Conservation (phyloP, 2,797 vertebrate genomes). For the Distichodus sexfasciatus region DNA sequence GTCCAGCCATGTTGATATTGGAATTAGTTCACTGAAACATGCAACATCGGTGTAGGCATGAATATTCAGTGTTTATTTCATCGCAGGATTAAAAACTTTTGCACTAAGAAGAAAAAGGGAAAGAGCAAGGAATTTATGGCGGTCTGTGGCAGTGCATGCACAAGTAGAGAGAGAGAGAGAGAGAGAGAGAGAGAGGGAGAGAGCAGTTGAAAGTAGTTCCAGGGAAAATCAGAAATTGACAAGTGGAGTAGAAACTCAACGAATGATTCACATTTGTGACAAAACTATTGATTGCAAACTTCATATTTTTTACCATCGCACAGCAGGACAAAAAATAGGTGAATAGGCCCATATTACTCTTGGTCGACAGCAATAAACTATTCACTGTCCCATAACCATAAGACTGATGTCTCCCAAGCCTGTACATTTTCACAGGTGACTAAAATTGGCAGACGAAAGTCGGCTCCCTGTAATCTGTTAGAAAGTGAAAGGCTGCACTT, state of each 20-base stretch:
- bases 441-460: conserved; percentile 32
- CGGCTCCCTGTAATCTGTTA: conserved; percentile 24
- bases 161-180: neutral
- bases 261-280: conserved; percentile 40
- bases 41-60: no score
- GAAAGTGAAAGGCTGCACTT: conserved; percentile 4
- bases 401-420: conserved; percentile 26
- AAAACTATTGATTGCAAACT: conserved; percentile 39
- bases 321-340: conserved; percentile 25
- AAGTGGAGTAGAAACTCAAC: conserved; percentile 28
- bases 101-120: no score
- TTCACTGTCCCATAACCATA: conserved; percentile 17
- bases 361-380: conserved; percentile 40
- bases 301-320: conserved; percentile 47
- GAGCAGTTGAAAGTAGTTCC: neutral
- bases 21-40: no score
- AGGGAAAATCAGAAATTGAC: conserved; percentile 20
- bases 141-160: no score
- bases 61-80: no score
- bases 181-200: neutral
- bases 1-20: no score
- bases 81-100: no score
- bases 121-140: no score
- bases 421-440: conserved; percentile 38
- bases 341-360: conserved; percentile 38